These are phyloP conservation scores for Ischnura elegans DNA, from an alignment of 2,888 invertebrate genomes.

Conservation along the genomic window DNA sequence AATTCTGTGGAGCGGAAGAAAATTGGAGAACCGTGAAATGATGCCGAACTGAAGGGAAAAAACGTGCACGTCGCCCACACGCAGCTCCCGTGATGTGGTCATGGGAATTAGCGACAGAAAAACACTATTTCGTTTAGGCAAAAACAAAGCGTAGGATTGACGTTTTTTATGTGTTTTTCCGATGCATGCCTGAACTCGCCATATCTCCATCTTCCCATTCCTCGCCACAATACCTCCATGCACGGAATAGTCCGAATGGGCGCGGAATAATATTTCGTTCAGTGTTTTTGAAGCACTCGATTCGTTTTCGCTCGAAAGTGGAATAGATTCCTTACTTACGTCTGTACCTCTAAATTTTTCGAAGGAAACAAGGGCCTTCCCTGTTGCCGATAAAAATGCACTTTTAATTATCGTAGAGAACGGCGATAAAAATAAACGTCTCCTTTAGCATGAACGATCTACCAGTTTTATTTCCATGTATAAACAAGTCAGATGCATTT, in stretches of 20 bases:
- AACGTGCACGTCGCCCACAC: neutral
- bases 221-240: neutral
- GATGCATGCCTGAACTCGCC: neutral
- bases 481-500: neutral
- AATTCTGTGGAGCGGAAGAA: neutral
- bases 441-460: neutral
- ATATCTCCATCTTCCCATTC: no score
- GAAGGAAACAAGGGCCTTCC: neutral
- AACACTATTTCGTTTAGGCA: no score
- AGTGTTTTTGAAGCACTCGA: neutral
- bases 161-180: neutral
- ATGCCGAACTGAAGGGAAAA: neutral
- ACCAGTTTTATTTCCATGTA: neutral
- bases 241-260: neutral
- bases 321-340: neutral
- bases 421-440: neutral
- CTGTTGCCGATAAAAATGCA: neutral
- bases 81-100: neutral
- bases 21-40: neutral
- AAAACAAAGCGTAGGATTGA: neutral
- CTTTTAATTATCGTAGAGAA: neutral
- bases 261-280: neutral
- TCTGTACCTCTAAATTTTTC: neutral
- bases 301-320: neutral
- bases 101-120: neutral